phyloP scores from a whole-genome alignment of 2,797 vertebrate genomes.

The Apogon hyalosoma region DNA sequence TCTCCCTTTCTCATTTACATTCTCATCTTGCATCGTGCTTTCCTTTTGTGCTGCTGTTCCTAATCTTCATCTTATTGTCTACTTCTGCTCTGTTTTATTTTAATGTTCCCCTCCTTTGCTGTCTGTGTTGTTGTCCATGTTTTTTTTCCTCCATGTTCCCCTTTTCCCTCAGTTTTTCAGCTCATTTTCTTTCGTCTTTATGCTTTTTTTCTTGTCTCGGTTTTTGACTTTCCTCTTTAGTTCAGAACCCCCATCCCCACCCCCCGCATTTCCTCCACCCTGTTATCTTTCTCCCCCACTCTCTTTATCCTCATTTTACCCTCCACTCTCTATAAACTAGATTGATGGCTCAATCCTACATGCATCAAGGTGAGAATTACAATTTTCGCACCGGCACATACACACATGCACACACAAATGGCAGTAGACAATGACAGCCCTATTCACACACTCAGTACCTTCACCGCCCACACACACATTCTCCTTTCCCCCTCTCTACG shows the following conservation, averaged over 20 bases:
- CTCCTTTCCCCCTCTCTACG: slow-evolving; percentile 1
- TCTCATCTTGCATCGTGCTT: slow-evolving; percentile 30
- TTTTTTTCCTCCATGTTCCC: no score
- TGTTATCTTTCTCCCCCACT: slow-evolving; percentile 58
- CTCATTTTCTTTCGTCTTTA: slow-evolving; percentile 3
- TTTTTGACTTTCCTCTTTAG: slow-evolving; percentile 10
- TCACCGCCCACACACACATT: slow-evolving; percentile 22
- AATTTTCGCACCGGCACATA: slow-evolving; percentile 49
- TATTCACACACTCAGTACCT: slow-evolving; percentile 25
- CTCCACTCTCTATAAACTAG: slow-evolving; percentile 68
- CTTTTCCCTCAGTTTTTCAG: no score
- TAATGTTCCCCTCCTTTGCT: slow-evolving; percentile 4
- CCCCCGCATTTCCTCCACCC: not conserved
- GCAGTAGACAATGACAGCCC: slow-evolving; percentile 30
- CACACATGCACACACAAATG: slow-evolving; percentile 29
- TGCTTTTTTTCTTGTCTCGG: not conserved
- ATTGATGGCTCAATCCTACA: slow-evolving; percentile 75
- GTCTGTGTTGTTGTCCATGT: not conserved
- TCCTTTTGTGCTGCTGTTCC: slow-evolving; percentile 4
- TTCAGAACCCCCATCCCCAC: not conserved
- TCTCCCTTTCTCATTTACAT: slow-evolving; percentile 8
- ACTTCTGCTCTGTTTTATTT: not conserved
- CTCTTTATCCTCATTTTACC: slow-evolving; percentile 69
- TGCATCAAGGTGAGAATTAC: slow-evolving; percentile 76
- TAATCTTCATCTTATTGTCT: not conserved